Base-by-base conservation (phyloP, 2,797 vertebrate species). In the Falco novaeseelandiae region DNA sequence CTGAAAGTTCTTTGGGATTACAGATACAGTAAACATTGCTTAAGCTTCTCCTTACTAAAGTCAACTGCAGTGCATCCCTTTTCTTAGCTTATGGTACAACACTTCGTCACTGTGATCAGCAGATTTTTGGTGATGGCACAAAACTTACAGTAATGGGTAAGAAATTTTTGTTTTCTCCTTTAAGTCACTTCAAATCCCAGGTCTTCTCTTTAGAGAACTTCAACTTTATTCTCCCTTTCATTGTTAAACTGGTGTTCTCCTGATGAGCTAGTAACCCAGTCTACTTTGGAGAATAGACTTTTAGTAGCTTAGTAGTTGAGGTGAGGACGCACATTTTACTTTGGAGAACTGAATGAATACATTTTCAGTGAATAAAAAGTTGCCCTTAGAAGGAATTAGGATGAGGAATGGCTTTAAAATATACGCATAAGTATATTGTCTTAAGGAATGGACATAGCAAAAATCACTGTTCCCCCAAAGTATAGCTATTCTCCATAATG, bases 141-240 rank as follows among this genome's bases (percentile, higher is more conserved):
- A 97, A 94, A 59, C 86, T 98, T 66, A 97, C 95, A 4, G 97
- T 98, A 57, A 54, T 98, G 1, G 97, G 98, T 98, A 98, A 98
- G 98, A 77, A 46, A 27, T 9, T 59, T 59, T 29, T 34, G 2
- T 66, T 84, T 94, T 67, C 2, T 93, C 23, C 48, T 57, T 18
- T 9, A 48, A 66, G 49, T 59, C 7, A 12, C 34, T 84, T 73
- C 26, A 59, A 36, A 79, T 78, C 11, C 6, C 2, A n/a, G 19
- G 9, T 58, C 27, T 88, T 89, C 10, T 71, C 30, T 26, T 81
- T 36, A 36, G 17, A 81, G 7, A 90, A 66, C 14, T 69, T 46
- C 11, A 30, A 17, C 2, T 22, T 49, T 74, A 20, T n/a, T 48
- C 25, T 78, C 21, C 9, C 58, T 97, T 98, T 98, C 17, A 16